phyloP scores from a whole-genome alignment of 2,797 vertebrate species.

The Sternotherus odoratus region DNA sequence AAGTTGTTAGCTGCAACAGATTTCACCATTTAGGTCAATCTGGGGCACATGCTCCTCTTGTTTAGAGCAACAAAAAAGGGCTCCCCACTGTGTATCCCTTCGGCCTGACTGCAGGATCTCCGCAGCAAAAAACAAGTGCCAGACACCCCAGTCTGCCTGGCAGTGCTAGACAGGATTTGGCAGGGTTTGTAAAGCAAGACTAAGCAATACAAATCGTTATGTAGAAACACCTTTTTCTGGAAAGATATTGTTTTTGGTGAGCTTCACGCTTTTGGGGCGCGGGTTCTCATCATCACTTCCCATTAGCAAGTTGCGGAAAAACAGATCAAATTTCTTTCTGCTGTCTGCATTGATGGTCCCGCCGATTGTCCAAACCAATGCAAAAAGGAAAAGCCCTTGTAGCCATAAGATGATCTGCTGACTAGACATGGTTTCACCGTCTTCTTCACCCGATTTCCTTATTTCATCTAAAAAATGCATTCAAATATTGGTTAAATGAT shows the following conservation, averaged over 20 bases:
- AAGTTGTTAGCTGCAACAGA: neutral
- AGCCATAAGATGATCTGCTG: slow-evolving; percentile 91
- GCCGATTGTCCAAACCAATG: slow-evolving; percentile 91
- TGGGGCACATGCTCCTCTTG: slow-evolving; percentile 25
- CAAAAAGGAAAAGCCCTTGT: slow-evolving; percentile 92
- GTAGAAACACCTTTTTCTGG: slow-evolving; percentile 88
- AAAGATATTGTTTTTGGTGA: slow-evolving; percentile 89
- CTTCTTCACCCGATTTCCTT: slow-evolving; percentile 53
- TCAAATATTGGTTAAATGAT: neutral
- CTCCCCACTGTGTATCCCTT: neutral
- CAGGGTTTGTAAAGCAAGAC: neutral
- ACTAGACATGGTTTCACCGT: slow-evolving; percentile 81
- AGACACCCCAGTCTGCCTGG: neutral
- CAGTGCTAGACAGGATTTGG: neutral
- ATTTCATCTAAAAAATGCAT: slow-evolving; percentile 88
- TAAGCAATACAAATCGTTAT: neutral
- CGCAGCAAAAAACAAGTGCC: slow-evolving; percentile 32
- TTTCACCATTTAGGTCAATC: neutral
- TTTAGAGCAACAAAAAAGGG: slow-evolving; percentile 13
- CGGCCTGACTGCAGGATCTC: slow-evolving; percentile 32
- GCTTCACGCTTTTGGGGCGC: slow-evolving; percentile 87
- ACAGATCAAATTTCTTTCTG: slow-evolving; percentile 91
- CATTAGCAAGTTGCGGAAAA: slow-evolving; percentile 88
- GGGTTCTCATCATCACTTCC: slow-evolving; percentile 83
- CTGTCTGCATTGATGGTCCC: slow-evolving; percentile 88